These are phyloP conservation scores for Fringilla coelebs DNA, from an alignment of 2,797 vertebrate genomes.

Conservation along the genomic window DNA sequence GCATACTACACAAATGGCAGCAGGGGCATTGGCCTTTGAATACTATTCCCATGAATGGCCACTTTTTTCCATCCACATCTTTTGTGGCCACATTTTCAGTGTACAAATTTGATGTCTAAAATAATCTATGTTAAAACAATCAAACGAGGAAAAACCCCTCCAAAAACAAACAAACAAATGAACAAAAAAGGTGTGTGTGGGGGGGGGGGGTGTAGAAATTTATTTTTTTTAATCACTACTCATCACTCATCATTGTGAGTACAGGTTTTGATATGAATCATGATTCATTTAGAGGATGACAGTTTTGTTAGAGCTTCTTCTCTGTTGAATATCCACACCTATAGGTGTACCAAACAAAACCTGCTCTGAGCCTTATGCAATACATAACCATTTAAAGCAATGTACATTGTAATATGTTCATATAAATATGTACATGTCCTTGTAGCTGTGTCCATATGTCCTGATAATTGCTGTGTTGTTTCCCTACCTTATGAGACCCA, in stretches of 20 bases:
- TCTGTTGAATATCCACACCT: neutral
- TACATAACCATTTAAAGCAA: neutral
- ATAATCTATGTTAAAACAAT: neutral
- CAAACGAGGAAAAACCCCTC: accelerated
- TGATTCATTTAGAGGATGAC: neutral
- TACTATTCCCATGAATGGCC: neutral
- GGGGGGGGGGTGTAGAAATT: accelerated
- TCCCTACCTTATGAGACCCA: neutral
- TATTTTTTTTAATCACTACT: neutral
- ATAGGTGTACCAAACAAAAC: neutral
- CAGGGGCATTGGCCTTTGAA: neutral
- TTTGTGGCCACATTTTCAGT: neutral
- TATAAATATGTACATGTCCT: neutral
- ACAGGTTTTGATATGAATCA: neutral
- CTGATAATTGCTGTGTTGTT: neutral
- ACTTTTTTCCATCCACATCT: neutral
- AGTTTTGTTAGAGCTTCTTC: neutral
- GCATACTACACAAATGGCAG: neutral
- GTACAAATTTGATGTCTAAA: neutral
- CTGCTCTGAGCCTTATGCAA: neutral
- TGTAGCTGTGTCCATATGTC: neutral
- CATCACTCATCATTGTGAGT: neutral
- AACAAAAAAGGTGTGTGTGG: too few relatives aligned
- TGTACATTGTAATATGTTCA: neutral
- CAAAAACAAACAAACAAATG: neutral